phyloP scores from a whole-genome alignment of 2,888 invertebrate genomes.

The Hydrotaea cyrtoneurina region DNA sequence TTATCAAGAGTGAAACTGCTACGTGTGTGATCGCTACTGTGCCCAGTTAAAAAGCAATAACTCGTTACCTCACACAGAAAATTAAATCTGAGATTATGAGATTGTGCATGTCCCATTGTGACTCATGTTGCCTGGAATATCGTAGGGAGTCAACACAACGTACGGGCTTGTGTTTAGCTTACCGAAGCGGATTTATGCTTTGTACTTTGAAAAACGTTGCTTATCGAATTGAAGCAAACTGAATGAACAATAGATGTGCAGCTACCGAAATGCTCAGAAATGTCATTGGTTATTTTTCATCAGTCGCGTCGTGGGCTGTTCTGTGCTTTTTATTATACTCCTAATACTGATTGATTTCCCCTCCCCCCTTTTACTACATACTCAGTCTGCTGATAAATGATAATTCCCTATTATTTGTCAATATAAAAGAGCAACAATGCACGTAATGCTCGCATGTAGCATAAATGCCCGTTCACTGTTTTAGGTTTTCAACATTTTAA shows the following conservation, averaged over 20 bases:
- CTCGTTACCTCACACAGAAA: conserved; percentile 5
- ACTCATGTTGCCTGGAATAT: neutral
- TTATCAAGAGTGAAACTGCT: neutral
- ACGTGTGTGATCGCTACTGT: too few species aligned
- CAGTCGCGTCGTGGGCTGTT: conserved; percentile 5
- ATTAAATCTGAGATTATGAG: conserved; percentile 13
- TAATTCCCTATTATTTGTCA: conserved; percentile 67
- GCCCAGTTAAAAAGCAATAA: neutral
- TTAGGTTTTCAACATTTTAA: conserved; percentile 54
- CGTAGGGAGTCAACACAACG: neutral
- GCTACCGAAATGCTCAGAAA: conserved; percentile 48
- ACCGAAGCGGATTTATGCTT: conserved; percentile 45
- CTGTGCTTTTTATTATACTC: conserved; percentile 24
- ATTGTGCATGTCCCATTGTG: conserved; percentile 9
- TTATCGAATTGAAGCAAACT: conserved; percentile 66
- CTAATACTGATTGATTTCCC: conserved; percentile 58
- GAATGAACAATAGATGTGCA: conserved; percentile 29
- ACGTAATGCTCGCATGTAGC: neutral
- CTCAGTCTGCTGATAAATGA: conserved; percentile 59
- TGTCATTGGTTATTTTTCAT: conserved; percentile 60
- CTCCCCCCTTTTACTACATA: neutral
- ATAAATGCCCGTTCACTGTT: conserved; percentile 48
- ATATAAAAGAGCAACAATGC: conserved; percentile 32
- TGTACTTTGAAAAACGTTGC: conserved; percentile 58
- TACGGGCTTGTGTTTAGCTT: neutral